Base-by-base conservation (phyloP, 2,797 vertebrate genomes). In the Setipinna tenuifilis region DNA sequence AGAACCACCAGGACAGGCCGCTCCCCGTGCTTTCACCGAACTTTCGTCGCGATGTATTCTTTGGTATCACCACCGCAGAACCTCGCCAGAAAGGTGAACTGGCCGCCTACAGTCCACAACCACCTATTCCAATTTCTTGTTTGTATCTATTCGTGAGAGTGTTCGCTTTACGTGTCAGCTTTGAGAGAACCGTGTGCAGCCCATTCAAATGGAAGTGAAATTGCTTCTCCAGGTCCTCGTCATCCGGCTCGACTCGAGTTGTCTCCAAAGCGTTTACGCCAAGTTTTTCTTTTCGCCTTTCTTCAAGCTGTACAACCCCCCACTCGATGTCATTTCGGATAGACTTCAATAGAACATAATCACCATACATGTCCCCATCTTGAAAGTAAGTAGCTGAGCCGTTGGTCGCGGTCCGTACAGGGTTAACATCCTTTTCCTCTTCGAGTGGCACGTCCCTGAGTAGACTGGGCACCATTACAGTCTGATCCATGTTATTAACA, bases 401-500 rank as follows among this genome's bases (percentile, higher is more conserved):
- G 54, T 68, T 93, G 87, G 92, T 92, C 57, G 95, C 92, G 28
- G 94, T 86, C 41, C 94, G 84, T 89, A 94, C 88, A 19, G 94
- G 83, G 82, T 91, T 91, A 90, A 93, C 78, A 28, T 95, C 94
- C 65, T 93, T 89, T 31, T 96, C 96, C 89, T 97, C 96, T 7
- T 97, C 96, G 88, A 98, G 91, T n/a, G 97, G 97, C 91, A 99
- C 96, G 87, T 99, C 98, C 91, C 98, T 96, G 89, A 99, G 95
- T 91, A 99, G 91, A 90, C 97, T 99, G 85, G 98, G 98, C 90
- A 99, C 95, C 98, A 99, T 98, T 89, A 99, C 94, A 2, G 98
- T 99, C 95, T 99, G 97, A 93, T 99, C 98, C 98, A 99, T 99
- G 95, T 99, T 97, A 93, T 98, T 99, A 58, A 99, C 98, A 0